Percentiles rank a stretch among this genome's conserved stretches.
Evolutionary conservation across 2,888 invertebrate species (phyloP).

Genomic region (Halictus ligatus): DNA sequence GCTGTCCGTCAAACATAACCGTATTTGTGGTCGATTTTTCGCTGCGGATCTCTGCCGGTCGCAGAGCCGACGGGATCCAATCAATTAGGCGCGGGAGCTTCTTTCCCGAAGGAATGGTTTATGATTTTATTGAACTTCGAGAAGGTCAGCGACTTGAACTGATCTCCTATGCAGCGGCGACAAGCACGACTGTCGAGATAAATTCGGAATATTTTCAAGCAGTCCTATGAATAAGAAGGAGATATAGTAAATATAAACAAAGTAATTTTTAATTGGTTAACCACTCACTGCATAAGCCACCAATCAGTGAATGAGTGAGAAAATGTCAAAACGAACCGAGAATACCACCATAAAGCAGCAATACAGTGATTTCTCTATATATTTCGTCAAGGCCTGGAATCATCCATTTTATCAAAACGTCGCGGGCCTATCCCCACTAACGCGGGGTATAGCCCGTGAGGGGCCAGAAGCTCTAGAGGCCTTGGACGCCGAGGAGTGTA

Average conservation of each 20-base stretch:
- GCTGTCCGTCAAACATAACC: constrained; percentile 8
- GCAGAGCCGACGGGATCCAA: background rate
- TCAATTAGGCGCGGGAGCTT: background rate
- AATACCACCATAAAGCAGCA: background rate
- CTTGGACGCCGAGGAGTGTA: no score
- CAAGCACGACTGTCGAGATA: background rate
- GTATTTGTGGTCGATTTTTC: constrained; percentile 12
- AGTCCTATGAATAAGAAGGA: background rate
- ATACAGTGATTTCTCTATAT: no score
- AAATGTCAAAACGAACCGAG: background rate
- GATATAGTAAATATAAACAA: background rate
- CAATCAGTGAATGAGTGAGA: background rate
- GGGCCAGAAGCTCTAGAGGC: no score
- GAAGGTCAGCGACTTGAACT: background rate
- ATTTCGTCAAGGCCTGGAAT: no score
- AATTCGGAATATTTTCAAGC: background rate
- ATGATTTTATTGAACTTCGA: background rate
- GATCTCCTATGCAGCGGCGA: background rate
- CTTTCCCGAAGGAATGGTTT: constrained; percentile 7
- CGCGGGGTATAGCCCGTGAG: no score
- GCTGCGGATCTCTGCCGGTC: background rate
- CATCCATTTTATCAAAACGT: no score
- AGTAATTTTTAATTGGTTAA: background rate
- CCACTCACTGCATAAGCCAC: background rate
- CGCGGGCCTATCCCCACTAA: no score